These are phyloP conservation scores for Passerina amoena DNA, from an alignment of 2,113 vertebrate species.

Conservation along the genomic window DNA sequence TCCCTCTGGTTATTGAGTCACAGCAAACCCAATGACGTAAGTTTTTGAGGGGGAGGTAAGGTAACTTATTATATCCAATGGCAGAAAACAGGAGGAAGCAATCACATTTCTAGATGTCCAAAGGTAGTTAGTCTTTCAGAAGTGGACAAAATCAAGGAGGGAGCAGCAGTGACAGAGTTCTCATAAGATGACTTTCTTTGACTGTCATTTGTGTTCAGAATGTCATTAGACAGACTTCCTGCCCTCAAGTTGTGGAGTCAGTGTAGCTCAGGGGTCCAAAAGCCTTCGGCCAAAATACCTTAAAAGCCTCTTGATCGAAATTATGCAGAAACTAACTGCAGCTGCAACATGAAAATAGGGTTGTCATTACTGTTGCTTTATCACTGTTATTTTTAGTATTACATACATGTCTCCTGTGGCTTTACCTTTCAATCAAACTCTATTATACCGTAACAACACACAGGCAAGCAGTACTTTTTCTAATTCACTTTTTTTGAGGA, in stretches of 20 bases:
- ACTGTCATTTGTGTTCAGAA: neutral
- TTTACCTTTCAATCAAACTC: neutral
- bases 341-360: neutral
- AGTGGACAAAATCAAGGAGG: neutral
- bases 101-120: neutral
- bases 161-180: neutral
- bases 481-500: neutral
- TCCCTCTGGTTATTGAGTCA: neutral
- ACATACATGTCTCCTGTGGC: neutral
- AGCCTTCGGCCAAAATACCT: neutral
- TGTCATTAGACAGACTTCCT: neutral
- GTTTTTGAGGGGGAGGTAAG: neutral
- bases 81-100: neutral
- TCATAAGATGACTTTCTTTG: neutral
- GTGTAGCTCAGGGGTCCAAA: neutral
- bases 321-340: neutral
- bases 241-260: neutral
- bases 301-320: neutral
- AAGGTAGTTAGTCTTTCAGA: neutral
- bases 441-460: neutral
- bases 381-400: neutral
- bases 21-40: rapidly evolving
- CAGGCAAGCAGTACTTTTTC: neutral
- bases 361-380: neutral
- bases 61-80: neutral